These are phyloP conservation scores for Tachystola acroxantha DNA, from an alignment of 2,888 invertebrate species.

Conservation along the genomic window DNA sequence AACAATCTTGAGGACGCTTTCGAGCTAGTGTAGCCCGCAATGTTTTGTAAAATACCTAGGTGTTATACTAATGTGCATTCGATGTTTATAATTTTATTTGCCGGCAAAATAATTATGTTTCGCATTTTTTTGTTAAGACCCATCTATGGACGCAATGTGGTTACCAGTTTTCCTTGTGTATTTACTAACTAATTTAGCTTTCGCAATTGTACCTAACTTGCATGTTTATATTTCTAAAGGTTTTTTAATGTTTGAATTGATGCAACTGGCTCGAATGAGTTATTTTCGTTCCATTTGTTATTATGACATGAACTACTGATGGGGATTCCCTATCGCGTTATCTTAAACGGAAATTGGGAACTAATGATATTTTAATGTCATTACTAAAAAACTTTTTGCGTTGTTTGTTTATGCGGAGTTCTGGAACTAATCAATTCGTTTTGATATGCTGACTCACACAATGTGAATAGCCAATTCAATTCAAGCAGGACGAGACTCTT, in stretches of 20 bases:
- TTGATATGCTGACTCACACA: slow-evolving; percentile 11
- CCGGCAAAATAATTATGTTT: neutral
- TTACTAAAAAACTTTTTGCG: slow-evolving; percentile 8
- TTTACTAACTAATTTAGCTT: slow-evolving; percentile 2
- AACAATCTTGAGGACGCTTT: too few relatives aligned
- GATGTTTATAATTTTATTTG: slow-evolving; percentile 13
- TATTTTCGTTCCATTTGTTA: too few relatives aligned
- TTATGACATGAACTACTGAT: too few relatives aligned
- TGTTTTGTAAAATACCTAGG: neutral
- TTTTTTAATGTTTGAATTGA: slow-evolving; percentile 3
- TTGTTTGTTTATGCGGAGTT: slow-evolving; percentile 12
- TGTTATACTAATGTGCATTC: slow-evolving; percentile 16
- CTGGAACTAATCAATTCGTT: slow-evolving; percentile 22
- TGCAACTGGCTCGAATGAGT: too few relatives aligned
- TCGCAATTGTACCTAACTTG: slow-evolving; percentile 1
- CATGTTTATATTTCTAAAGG: too few relatives aligned
- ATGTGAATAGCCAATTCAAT: slow-evolving; percentile 8
- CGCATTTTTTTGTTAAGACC: slow-evolving; percentile 30
- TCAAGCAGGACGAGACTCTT: slow-evolving; percentile 10
- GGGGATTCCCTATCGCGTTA: too few relatives aligned
- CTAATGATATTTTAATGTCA: slow-evolving; percentile 13
- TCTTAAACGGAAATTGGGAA: neutral
- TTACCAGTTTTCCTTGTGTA: neutral
- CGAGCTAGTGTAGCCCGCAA: too few relatives aligned
- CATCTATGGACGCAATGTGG: slow-evolving; percentile 46